Evolutionary conservation across 2,797 vertebrate species (phyloP).

Genomic region (Microcaecilia unicolor): DNA sequence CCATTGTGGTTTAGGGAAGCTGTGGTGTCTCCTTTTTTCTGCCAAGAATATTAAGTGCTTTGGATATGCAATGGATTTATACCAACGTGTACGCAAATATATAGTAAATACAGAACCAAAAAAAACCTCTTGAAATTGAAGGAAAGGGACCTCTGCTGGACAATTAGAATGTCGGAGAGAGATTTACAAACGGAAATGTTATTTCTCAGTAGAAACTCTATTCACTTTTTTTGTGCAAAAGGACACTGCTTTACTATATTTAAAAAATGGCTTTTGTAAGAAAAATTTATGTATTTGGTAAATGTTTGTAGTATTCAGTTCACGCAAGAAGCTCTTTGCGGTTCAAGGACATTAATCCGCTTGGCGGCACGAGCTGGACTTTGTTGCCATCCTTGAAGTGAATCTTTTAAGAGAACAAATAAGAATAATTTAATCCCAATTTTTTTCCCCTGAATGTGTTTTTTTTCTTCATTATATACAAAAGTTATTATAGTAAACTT

Average conservation of each 20-base stretch:
- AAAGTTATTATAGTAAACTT: conserved; percentile 99
- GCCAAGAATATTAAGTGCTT: conserved; percentile 41
- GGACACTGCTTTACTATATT: conserved; percentile 93
- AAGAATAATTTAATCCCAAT: conserved; percentile 86
- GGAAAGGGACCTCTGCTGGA: too few species aligned
- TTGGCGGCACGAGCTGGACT: conserved; percentile 99
- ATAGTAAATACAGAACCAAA: conserved; percentile 71
- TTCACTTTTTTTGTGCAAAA: conserved; percentile 94
- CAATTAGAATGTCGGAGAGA: conserved; percentile 92
- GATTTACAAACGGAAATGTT: conserved; percentile 65
- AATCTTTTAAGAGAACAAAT: conserved; percentile 81
- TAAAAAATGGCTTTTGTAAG: conserved; percentile 92
- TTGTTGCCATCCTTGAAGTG: conserved; percentile 95
- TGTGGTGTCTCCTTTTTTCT: conserved; percentile 45
- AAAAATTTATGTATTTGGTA: conserved; percentile 94
- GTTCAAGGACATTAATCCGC: conserved; percentile 80
- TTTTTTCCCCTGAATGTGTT: conserved; percentile 96
- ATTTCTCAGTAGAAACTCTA: conserved; percentile 77
- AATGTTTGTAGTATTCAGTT: conserved; percentile 97
- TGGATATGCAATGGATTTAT: conserved; percentile 37
- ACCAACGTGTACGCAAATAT: conserved; percentile 71
- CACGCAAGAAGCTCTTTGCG: conserved; percentile 88
- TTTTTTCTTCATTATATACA: conserved; percentile 96
- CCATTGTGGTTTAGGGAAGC: conserved; percentile 36
- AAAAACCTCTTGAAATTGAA: conserved; percentile 62